Conservation (phyloP, 2,113 vertebrate species). For the Pleuronectes platessa region DNA sequence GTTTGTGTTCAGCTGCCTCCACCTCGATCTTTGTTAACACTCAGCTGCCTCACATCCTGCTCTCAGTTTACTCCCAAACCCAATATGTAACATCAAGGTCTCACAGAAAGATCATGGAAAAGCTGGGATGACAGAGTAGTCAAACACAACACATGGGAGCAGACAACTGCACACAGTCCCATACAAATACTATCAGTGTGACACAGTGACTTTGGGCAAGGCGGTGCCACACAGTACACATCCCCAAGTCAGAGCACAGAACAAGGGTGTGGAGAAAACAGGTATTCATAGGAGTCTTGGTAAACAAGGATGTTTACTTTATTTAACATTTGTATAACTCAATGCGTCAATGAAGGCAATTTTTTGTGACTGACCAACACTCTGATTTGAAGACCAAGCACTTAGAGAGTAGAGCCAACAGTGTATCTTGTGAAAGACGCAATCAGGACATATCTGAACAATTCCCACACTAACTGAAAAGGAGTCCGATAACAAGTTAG, state of each 20-base stretch:
- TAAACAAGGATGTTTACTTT: slow-evolving; percentile 56
- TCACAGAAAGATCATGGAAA: slow-evolving; percentile 15
- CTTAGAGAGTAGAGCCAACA: neutral
- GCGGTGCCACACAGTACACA: slow-evolving; percentile 41
- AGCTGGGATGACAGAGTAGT: slow-evolving; percentile 31
- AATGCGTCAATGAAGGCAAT: slow-evolving; percentile 17
- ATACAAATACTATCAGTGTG: slow-evolving; percentile 31
- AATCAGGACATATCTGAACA: neutral
- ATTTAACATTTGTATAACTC: slow-evolving; percentile 8
- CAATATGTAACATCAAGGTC: slow-evolving; percentile 50
- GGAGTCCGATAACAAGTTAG: neutral
- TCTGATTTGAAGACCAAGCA: neutral
- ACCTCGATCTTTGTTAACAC: slow-evolving; percentile 8
- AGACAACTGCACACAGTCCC: neutral
- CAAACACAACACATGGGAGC: slow-evolving; percentile 25
- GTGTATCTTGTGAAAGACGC: neutral
- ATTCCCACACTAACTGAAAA: neutral
- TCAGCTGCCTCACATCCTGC: slow-evolving; percentile 63
- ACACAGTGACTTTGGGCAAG: slow-evolving; percentile 33
- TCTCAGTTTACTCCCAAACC: slow-evolving; percentile 36
- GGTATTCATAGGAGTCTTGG: slow-evolving; percentile 1
- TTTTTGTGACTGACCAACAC: neutral
- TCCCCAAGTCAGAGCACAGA: slow-evolving; percentile 5
- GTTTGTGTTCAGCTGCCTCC: neutral
- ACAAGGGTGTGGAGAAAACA: slow-evolving; percentile 29